A percentile compares a stretch with the other conserved stretches of the same genome.
phyloP scores from a whole-genome alignment of 2,797 vertebrate species.

The Tragopan temminckii region DNA sequence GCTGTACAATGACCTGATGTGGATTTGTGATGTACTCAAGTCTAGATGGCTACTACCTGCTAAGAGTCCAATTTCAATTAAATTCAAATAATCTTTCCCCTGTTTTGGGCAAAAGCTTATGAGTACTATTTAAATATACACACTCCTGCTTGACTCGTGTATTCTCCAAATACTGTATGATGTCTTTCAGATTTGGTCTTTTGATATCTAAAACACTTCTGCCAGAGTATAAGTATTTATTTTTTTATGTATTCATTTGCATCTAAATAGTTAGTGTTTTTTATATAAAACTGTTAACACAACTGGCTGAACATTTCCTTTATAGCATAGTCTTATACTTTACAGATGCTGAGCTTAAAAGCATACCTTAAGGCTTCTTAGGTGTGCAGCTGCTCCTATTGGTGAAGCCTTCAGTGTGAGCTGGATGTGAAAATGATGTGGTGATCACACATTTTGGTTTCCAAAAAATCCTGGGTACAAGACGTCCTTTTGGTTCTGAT shows the following conservation, averaged over 20 bases:
- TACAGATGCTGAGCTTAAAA: background rate
- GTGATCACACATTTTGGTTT: background rate
- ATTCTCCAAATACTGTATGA: background rate
- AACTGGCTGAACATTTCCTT: background rate
- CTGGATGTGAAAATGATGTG: background rate
- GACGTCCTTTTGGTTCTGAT: background rate
- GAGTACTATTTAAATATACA: background rate
- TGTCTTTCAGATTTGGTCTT: background rate
- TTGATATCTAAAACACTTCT: background rate
- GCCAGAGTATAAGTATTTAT: background rate
- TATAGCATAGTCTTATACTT: background rate
- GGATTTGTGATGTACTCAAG: background rate
- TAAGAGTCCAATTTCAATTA: background rate
- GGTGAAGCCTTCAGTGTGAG: background rate
- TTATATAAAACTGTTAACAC: background rate
- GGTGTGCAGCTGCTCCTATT: background rate
- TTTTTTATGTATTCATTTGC: background rate
- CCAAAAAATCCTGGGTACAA: background rate
- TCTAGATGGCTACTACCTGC: background rate
- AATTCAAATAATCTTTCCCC: background rate
- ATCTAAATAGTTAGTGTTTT: background rate
- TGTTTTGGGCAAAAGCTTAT: background rate
- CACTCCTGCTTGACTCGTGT: background rate
- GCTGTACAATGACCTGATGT: background rate
- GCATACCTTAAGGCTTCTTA: background rate